Percentiles rank a stretch among this genome's conserved stretches.
Evolutionary conservation across 2,888 invertebrate species (phyloP).

Genomic region (Leucoptera coffeella): DNA sequence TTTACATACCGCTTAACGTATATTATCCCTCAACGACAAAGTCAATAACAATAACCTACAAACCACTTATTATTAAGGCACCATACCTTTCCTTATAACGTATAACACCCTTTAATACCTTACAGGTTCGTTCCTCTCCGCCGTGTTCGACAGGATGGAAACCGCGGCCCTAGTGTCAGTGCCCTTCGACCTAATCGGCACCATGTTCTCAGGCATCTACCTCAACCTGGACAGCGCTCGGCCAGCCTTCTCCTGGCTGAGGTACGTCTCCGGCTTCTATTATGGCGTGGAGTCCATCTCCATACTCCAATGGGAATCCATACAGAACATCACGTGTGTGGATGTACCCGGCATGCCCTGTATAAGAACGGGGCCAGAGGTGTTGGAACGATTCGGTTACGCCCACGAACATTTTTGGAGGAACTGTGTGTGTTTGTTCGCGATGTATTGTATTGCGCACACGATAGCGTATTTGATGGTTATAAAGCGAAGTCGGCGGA

Average conservation of each 20-base stretch:
- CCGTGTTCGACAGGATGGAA: constrained; percentile 64
- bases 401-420: constrained; percentile 38
- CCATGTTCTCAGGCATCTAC: constrained; percentile 68
- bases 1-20: no score
- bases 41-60: no score
- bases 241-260: constrained; percentile 52
- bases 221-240: constrained; percentile 59
- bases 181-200: constrained; percentile 62
- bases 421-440: constrained; percentile 35
- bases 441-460: constrained; percentile 40
- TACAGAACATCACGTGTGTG: constrained; percentile 58
- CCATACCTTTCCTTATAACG: no score
- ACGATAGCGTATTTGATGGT: constrained; percentile 47
- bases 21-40: no score
- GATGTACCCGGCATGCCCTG: constrained; percentile 56
- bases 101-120: no score
- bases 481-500: constrained; percentile 41
- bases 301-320: constrained; percentile 63
- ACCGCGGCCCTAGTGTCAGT: constrained; percentile 66
- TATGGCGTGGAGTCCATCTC: constrained; percentile 67
- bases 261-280: constrained; percentile 66
- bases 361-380: constrained; percentile 56
- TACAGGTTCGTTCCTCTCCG: constrained; percentile 62
- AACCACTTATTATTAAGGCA: no score
- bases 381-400: constrained; percentile 55